Percentiles rank a stretch among this genome's conserved stretches.
These are phyloP conservation scores for Plebejus melissa DNA, from an alignment of 2,888 invertebrate species.

Conservation along the genomic window DNA sequence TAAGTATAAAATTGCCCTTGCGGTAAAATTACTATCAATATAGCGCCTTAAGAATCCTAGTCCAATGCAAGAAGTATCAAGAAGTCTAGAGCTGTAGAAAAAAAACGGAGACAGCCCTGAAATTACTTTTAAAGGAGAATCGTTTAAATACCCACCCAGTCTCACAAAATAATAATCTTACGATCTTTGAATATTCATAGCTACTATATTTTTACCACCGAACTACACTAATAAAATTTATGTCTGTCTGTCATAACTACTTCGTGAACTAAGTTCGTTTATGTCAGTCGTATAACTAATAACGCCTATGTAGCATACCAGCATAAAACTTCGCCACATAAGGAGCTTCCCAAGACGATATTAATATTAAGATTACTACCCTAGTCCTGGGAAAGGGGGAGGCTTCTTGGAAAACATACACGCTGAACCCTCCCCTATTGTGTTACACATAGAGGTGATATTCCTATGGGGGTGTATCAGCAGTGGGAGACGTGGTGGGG, in stretches of 20 bases:
- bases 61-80: no score
- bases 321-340: conserved; percentile 69
- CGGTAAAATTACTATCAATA: no score
- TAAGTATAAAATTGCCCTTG: no score
- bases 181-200: neutral
- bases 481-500: conserved; percentile 27
- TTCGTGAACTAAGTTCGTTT: conserved; percentile 31
- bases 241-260: conserved; percentile 21
- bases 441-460: conserved; percentile 36
- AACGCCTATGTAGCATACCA: conserved; percentile 52
- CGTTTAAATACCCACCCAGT: neutral
- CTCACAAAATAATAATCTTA: neutral
- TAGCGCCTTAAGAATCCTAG: no score
- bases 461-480: conserved; percentile 34
- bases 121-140: neutral
- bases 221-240: conserved; percentile 6
- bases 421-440: conserved; percentile 33
- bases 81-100: no score
- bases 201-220: neutral
- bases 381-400: conserved; percentile 42
- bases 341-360: conserved; percentile 68
- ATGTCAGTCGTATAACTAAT: conserved; percentile 42
- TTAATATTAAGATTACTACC: conserved; percentile 70
- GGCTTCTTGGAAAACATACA: conserved; percentile 33
- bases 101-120: no score